Percentiles rank a stretch among this genome's conserved stretches.
phyloP scores from a whole-genome alignment of 2,888 invertebrate genomes.

The Listrodromus nycthemerus region DNA sequence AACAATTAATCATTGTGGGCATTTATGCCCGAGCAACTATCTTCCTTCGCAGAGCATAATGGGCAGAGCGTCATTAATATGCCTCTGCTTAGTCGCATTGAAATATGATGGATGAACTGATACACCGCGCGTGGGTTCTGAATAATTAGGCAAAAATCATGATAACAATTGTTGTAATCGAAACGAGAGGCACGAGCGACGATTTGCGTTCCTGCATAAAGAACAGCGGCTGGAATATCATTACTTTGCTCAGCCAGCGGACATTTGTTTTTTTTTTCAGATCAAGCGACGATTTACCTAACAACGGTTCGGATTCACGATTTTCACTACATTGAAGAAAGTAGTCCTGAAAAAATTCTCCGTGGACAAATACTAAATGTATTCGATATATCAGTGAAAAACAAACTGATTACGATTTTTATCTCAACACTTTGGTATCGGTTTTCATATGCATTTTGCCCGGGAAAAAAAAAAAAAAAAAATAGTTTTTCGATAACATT shows the following conservation, averaged over 20 bases:
- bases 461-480: no score
- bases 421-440: no score
- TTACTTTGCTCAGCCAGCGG: background rate
- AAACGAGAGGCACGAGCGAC: background rate
- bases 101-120: conserved; percentile 25
- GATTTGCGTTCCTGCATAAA: background rate
- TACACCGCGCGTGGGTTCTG: background rate
- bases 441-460: no score
- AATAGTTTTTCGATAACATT: no score
- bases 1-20: conserved; percentile 62
- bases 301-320: background rate
- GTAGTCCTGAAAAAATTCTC: background rate
- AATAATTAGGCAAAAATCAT: conserved; percentile 44
- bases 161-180: background rate
- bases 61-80: conserved; percentile 33
- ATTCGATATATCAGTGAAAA: no score
- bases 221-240: background rate
- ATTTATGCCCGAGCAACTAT: conserved; percentile 41
- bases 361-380: no score
- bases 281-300: background rate
- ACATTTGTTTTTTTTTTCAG: conserved; percentile 1
- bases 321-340: background rate
- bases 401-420: no score
- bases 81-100: conserved; percentile 18
- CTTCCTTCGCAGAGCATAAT: conserved; percentile 37